Percentiles rank a stretch among this genome's conserved stretches.
Conservation (phyloP, 2,113 vertebrate species). For the Cryptotis parvus region DNA sequence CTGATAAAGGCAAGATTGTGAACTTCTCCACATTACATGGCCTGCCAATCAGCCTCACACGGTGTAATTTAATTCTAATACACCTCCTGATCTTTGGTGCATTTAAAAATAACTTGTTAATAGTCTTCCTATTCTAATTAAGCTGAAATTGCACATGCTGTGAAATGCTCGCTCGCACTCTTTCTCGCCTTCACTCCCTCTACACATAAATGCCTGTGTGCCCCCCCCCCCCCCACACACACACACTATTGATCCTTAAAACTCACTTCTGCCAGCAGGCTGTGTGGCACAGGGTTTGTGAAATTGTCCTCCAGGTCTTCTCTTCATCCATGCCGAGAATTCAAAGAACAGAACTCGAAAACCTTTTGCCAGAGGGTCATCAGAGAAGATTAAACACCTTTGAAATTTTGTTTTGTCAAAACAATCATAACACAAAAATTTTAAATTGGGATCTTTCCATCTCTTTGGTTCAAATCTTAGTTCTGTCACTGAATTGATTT, state of each 20-base stretch:
- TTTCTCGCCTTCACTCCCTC: background rate
- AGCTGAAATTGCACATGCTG: conserved; percentile 73
- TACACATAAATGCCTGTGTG: background rate
- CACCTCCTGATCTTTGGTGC: conserved; percentile 66
- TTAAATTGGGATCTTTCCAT: background rate
- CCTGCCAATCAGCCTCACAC: conserved; percentile 66
- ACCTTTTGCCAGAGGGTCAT: background rate
- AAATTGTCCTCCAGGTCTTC: background rate
- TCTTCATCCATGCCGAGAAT: background rate
- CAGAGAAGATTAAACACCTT: background rate
- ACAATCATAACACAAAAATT: background rate
- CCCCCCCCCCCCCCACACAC: too few relatives aligned
- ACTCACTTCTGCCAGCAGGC: background rate
- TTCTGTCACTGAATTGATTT: background rate
- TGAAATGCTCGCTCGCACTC: conserved; percentile 51
- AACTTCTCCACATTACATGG: conserved; percentile 56
- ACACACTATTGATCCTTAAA: background rate
- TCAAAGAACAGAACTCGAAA: background rate
- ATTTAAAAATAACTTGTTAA: conserved; percentile 80
- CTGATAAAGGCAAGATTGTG: conserved; percentile 73
- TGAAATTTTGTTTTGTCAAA: background rate
- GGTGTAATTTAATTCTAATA: conserved; percentile 69
- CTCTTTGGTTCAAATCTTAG: background rate
- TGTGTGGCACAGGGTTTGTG: background rate
- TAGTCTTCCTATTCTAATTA: conserved; percentile 80